phyloP scores from a whole-genome alignment of 2,113 vertebrate genomes.

The Oophaga pumilio region DNA sequence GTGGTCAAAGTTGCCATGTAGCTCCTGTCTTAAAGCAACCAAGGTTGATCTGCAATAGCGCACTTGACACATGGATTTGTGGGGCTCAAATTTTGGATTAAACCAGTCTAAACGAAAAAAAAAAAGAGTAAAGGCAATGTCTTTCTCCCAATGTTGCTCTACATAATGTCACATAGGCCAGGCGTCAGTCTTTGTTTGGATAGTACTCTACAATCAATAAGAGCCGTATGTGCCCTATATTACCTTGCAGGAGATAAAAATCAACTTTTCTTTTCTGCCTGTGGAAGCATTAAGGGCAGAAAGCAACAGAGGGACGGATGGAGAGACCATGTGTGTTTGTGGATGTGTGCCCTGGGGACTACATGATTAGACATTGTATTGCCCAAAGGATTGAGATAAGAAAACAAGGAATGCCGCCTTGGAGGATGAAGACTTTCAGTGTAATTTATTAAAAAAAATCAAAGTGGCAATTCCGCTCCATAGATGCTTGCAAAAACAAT shows the following conservation, averaged over 20 bases:
- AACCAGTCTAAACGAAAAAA: neutral
- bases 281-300: slow-evolving; percentile 13
- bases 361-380: slow-evolving; percentile 28
- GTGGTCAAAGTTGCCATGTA: too few relatives aligned
- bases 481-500: slow-evolving; percentile 8
- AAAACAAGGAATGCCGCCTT: slow-evolving; percentile 14
- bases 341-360: neutral
- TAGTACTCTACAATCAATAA: neutral
- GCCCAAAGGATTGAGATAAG: slow-evolving; percentile 32
- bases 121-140: neutral
- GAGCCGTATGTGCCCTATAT: neutral
- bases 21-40: neutral
- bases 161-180: neutral
- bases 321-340: slow-evolving; percentile 14
- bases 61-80: neutral
- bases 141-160: neutral
- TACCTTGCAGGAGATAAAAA: neutral
- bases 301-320: slow-evolving; percentile 23
- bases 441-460: slow-evolving; percentile 23
- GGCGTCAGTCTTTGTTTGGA: neutral
- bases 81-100: neutral
- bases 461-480: slow-evolving; percentile 1
- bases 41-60: neutral
- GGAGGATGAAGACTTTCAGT: neutral
- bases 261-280: neutral